phyloP scores from a whole-genome alignment of 2,888 invertebrate species.

The Poecilobothrus nobilitatus region DNA sequence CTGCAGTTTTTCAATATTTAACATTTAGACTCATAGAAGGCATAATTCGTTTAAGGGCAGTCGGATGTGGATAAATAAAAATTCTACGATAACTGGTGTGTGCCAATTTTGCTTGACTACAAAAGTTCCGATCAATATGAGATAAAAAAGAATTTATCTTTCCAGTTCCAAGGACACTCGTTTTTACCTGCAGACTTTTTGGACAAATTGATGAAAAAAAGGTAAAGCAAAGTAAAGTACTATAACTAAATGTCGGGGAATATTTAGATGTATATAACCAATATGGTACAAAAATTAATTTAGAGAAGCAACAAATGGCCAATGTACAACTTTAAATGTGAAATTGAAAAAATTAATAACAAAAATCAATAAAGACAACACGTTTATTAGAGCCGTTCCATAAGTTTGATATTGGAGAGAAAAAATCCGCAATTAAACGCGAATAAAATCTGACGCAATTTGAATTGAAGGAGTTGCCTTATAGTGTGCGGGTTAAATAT shows the following conservation, averaged over 20 bases:
- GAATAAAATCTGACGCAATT: not conserved
- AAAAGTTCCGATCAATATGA: slow-evolving; percentile 22
- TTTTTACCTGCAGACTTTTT: slow-evolving; percentile 31
- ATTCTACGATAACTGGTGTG: slow-evolving; percentile 28
- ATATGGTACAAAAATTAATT: slow-evolving; percentile 13
- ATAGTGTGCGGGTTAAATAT: not conserved
- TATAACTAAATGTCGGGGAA: slow-evolving; percentile 23
- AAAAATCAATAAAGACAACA: not conserved
- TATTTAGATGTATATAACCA: slow-evolving; percentile 23
- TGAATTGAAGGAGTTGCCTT: not conserved
- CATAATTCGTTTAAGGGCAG: slow-evolving; percentile 29
- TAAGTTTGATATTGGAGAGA: not conserved
- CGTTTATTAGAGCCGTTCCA: not conserved
- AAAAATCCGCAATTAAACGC: not conserved
- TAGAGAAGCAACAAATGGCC: slow-evolving; percentile 13
- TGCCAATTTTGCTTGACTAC: slow-evolving; percentile 24
- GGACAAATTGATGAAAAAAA: slow-evolving; percentile 27
- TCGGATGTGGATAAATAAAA: slow-evolving; percentile 32
- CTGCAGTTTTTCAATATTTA: slow-evolving; percentile 27
- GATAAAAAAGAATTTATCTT: slow-evolving; percentile 27
- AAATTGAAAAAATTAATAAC: slow-evolving; percentile 8
- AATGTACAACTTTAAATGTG: slow-evolving; percentile 9
- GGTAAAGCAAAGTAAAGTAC: slow-evolving; percentile 25
- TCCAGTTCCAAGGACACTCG: slow-evolving; percentile 29
- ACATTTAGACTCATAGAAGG: not conserved